Evolutionary conservation across 2,888 invertebrate genomes (phyloP).

Genomic region (Leptinotarsa peninsularis): DNA sequence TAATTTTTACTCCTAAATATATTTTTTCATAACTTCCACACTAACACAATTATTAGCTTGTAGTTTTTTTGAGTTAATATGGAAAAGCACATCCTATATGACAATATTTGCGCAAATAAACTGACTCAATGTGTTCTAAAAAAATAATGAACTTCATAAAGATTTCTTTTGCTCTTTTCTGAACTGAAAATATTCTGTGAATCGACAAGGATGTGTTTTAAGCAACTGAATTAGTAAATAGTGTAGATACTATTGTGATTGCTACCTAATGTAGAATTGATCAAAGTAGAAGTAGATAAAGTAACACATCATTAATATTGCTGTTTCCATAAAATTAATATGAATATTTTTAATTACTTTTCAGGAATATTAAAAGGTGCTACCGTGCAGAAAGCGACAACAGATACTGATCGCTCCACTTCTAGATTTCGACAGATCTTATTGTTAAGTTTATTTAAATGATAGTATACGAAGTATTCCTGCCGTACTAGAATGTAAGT

Average conservation of each 20-base stretch:
- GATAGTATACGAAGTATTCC: conserved; percentile 46
- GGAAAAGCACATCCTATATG: neutral
- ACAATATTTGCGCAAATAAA: neutral
- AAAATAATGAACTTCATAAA: no score
- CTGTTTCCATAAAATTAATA: conserved; percentile 12
- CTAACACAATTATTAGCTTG: neutral
- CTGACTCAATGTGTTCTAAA: neutral
- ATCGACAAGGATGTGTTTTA: conserved; percentile 22
- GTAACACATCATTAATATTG: conserved; percentile 32
- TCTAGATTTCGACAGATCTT: conserved; percentile 9
- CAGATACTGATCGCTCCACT: conserved; percentile 46
- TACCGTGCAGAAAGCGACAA: conserved; percentile 54
- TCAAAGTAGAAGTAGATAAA: conserved; percentile 37
- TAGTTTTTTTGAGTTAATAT: neutral
- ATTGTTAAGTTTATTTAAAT: conserved; percentile 42
- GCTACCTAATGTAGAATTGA: conserved; percentile 50
- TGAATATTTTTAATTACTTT: conserved; percentile 47
- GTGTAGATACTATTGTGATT: conserved; percentile 51
- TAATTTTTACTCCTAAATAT: neutral
- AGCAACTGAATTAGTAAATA: conserved; percentile 16
- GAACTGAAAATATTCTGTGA: neutral
- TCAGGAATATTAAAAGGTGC: conserved; percentile 61
- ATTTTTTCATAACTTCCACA: neutral
- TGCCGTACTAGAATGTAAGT: conserved; percentile 55
- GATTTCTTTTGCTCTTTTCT: no score